phyloP scores from a whole-genome alignment of 2,888 invertebrate genomes.

The Cryptosula pallasiana region DNA sequence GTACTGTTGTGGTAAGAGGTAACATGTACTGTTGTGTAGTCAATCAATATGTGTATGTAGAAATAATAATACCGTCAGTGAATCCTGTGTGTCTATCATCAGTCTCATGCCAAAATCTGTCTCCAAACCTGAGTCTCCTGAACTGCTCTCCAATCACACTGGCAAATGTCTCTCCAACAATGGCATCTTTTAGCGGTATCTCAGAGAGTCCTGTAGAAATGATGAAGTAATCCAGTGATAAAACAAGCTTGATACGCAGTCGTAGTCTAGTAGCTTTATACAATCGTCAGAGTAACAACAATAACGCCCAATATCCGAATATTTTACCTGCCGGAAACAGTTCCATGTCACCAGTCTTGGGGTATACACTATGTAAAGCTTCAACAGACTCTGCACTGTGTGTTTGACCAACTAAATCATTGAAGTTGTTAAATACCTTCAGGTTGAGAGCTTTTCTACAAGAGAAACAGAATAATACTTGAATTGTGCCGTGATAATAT shows the following conservation, averaged over 20 bases:
- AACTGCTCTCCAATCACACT: slow-evolving; percentile 19
- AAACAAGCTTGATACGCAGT: no score
- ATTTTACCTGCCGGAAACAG: slow-evolving; percentile 3
- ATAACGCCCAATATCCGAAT: no score
- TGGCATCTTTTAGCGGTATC: neutral
- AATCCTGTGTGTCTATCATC: neutral
- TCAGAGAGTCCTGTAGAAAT: slow-evolving; percentile 15
- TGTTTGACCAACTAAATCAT: neutral
- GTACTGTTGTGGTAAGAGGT: no score
- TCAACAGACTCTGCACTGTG: neutral
- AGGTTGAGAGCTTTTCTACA: neutral
- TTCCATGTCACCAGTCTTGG: neutral
- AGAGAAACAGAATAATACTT: no score
- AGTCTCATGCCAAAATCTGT: slow-evolving; percentile 21
- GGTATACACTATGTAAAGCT: neutral
- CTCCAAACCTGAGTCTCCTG: slow-evolving; percentile 4
- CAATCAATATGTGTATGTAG: no score
- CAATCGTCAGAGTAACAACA: no score
- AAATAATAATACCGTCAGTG: neutral
- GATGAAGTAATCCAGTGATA: no score
- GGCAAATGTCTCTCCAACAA: slow-evolving; percentile 9
- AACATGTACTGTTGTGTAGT: no score
- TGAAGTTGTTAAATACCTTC: neutral
- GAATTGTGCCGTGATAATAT: no score
- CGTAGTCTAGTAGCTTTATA: no score